Conservation (phyloP, 2,797 vertebrate genomes). For the Coregonus suidteri region DNA sequence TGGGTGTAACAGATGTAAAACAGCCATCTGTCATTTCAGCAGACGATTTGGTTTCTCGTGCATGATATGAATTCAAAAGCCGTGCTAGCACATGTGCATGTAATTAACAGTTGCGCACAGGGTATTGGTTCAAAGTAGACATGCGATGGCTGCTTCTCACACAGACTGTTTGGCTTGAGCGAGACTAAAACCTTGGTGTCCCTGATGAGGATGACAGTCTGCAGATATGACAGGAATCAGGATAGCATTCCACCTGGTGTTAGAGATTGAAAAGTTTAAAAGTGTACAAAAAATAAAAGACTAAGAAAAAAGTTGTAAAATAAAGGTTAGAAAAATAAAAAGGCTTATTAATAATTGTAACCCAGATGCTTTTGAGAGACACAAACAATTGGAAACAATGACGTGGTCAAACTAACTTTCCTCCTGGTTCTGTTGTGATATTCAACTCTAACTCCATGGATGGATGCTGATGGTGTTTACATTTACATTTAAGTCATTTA, state of each 20-base stretch:
- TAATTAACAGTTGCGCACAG: conserved; percentile 47
- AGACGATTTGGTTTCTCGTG: conserved; percentile 15
- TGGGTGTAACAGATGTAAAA: conserved; percentile 37
- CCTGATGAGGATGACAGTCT: conserved; percentile 34
- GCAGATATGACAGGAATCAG: conserved; percentile 36
- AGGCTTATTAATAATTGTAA: not conserved
- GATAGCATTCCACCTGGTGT: conserved; percentile 5
- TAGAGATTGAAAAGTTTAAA: conserved; percentile 44
- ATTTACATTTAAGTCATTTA: no score
- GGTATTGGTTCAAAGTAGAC: conserved; percentile 46
- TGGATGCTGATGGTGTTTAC: conserved; percentile 14
- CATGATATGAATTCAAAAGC: conserved; percentile 28
- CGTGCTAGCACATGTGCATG: conserved; percentile 44
- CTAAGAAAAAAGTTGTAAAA: conserved; percentile 15
- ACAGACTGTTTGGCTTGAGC: conserved; percentile 23
- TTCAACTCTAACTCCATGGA: conserved; percentile 9
- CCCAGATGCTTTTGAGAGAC: conserved; percentile 32
- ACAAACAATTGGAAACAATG: conserved; percentile 41
- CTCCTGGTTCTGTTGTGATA: not conserved
- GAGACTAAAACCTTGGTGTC: conserved; percentile 41
- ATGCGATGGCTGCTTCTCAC: conserved; percentile 36
- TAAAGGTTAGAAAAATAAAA: no score
- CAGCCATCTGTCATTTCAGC: conserved; percentile 27
- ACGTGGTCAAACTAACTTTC: conserved; percentile 28
- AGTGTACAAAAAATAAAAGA: not conserved